Base-by-base conservation (phyloP, 2,888 invertebrate genomes). In the Ectemnius cavifrons region DNA sequence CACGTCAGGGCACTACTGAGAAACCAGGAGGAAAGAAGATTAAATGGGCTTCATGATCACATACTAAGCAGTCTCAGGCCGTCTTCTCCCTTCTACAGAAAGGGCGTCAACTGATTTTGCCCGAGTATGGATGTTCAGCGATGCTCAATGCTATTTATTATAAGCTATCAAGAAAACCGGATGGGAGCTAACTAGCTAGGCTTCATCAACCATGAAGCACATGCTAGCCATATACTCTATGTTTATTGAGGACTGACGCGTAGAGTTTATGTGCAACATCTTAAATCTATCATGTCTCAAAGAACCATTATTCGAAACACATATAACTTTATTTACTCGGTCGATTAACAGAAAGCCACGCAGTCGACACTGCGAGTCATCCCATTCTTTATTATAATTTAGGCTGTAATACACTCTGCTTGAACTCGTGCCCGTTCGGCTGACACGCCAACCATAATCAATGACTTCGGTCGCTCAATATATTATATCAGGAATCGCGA, bases 41-140 rank as follows among this genome's bases (percentile, higher is more conserved):
- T 91, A 57, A 95, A 95, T 86, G 93, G 94, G 18, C 91, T 95
- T 4, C 91, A 92, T 62, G 93, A 92, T 0, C 92, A 95, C 85
- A 89, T 92, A 27, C 89, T 95, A 66, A 93, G 93, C 63, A 94
- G 94, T 86, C 92, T 94, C 86, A 93, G 94, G 75, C 91, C 92
- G 27, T 91, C 91, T 1, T 94, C 94, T 87, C 93, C 94, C 0
- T 94, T 93, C 86, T 92, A 92, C 80, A 92, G 67, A n/a, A 72
- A 74, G 45, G 37, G 8, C 13, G 20, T 4, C 58, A 11, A n/a
- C 65, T 92, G 91, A 63, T 63, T 27, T 37, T 37, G 37, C 37
- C 45, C 59, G 67, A 4, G 16, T 56, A 49, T 27, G 23, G 27
- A 16, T 58, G 27, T 63, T 67, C 27, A 49, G 62, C 27, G 27